Conservation (phyloP, 2,113 vertebrate genomes). For the Turnix velox region DNA sequence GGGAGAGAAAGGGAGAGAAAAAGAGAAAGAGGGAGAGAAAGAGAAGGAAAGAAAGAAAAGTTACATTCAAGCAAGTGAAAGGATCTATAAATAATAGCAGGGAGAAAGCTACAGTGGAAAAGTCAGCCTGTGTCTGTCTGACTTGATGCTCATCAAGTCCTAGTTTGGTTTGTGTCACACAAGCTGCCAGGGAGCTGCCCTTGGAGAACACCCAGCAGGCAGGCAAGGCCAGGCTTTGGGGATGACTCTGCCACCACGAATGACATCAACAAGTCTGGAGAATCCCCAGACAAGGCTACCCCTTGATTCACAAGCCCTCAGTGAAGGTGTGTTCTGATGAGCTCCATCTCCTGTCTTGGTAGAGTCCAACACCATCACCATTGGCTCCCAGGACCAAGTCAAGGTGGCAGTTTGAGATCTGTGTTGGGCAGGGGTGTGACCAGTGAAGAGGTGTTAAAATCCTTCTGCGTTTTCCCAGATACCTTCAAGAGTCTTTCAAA, state of each 20-base stretch:
- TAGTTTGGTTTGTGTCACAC: background rate
- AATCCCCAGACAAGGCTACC: fast-evolving
- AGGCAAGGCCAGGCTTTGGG: fast-evolving
- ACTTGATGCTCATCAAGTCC: background rate
- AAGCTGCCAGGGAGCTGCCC: background rate
- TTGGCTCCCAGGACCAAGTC: fast-evolving
- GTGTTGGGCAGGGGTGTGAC: background rate
- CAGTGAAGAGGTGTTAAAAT: background rate
- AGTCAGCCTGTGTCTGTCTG: conserved; percentile 37
- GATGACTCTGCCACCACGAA: too few species aligned
- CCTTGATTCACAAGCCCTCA: background rate
- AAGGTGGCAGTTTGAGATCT: background rate
- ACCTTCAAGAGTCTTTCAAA: background rate
- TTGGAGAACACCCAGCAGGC: background rate
- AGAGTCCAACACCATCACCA: background rate
- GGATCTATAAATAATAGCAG: conserved; percentile 42
- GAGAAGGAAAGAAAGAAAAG: background rate
- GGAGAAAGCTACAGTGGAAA: conserved; percentile 26
- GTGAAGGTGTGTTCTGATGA: background rate
- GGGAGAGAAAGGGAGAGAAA: too few species aligned
- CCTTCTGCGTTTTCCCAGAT: background rate
- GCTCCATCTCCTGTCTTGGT: too few species aligned
- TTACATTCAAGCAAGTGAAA: conserved; percentile 65
- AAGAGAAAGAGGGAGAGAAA: background rate
- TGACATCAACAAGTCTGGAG: fast-evolving